phyloP scores from a whole-genome alignment of 2,113 vertebrate species.

The Upupa epops region DNA sequence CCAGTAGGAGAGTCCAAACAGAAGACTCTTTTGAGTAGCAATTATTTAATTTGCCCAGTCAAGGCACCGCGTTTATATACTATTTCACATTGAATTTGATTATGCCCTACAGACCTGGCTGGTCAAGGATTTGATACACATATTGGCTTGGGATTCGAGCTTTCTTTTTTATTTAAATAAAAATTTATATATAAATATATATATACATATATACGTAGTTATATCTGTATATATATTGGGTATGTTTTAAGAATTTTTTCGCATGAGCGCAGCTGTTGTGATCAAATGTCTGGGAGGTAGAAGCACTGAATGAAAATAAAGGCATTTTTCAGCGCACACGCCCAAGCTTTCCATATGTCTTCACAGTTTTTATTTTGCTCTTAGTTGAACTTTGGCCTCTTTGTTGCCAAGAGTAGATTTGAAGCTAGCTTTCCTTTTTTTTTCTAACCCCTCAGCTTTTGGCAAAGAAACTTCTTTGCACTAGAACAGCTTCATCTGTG shows the following conservation, averaged over 20 bases:
- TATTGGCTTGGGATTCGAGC: conserved; percentile 88
- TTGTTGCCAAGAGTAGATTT: not conserved
- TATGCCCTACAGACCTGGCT: conserved; percentile 86
- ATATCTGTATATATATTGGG: conserved; percentile 85
- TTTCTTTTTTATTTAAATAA: conserved; percentile 88
- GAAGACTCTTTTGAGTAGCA: conserved; percentile 83
- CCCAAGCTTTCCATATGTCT: conserved; percentile 22
- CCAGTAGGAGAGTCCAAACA: conserved; percentile 85
- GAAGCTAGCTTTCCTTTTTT: not conserved
- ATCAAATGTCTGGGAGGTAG: conserved; percentile 76
- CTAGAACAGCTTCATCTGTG: not conserved
- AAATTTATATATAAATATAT: conserved; percentile 83
- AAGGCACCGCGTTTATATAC: conserved; percentile 86
- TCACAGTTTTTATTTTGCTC: not conserved
- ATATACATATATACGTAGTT: conserved; percentile 81
- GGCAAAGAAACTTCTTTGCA: not conserved
- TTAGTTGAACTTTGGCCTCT: conserved; percentile 24
- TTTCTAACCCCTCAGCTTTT: not conserved
- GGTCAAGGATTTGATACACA: conserved; percentile 86
- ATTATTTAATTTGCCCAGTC: conserved; percentile 86
- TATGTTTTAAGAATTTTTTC: conserved; percentile 85
- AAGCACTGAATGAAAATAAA: conserved; percentile 74
- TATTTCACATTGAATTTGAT: conserved; percentile 90
- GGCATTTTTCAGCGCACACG: conserved; percentile 57
- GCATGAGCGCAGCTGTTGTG: conserved; percentile 83